Evolutionary conservation across 1,140 invertebrate species (phyloP), one percentile per base, ranked within the genome.

Genomic region (Calosoma granatense): DNA sequence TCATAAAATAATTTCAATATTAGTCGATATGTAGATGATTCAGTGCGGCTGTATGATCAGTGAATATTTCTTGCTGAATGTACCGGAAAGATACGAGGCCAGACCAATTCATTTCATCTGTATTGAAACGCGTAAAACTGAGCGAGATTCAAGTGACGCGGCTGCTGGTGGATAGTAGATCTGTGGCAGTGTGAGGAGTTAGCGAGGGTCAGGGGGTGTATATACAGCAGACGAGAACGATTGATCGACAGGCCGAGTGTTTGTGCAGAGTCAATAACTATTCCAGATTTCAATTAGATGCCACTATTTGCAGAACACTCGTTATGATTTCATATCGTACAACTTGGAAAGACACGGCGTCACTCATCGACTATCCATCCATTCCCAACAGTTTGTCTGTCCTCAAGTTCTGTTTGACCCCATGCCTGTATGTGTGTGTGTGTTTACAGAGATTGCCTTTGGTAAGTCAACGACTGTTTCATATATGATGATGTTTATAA

Each of bases 281-380:
- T 9, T 47, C 15, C 17, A 47, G 41, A 47, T 47, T 47, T 47
- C 41, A 47, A 47, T 47, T 47, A 47, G 41, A 47, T 47, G 41
- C 41, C 41, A 47, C 41, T 47, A 47, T 47, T 47, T 47, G 41
- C 41, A 11, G 17, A 47, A 17, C 41, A 47, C 41, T 47, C 41
- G 41, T 47, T 47, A 47, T 47, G 41, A 47, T 47, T 47, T 47
- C 41, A 47, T 47, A 47, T 47, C 41, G 41, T 47, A 47, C 41
- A 47, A 47, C 9, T 47, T 17, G 41, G 17, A 47, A 17, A 47
- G 41, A 47, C 6, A 17, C 17, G 41, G 17, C 41, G n/a, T n/a
- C n/a, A n/a, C 6, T 47, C 17, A 47, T 11, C 41, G 41, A 12
- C 4, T 3, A 17, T 12, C 41, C 41, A 6, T 36, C 26, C n/a